Evolutionary conservation across 2,113 vertebrate species (phyloP).

Genomic region (Etheostoma cragini): DNA sequence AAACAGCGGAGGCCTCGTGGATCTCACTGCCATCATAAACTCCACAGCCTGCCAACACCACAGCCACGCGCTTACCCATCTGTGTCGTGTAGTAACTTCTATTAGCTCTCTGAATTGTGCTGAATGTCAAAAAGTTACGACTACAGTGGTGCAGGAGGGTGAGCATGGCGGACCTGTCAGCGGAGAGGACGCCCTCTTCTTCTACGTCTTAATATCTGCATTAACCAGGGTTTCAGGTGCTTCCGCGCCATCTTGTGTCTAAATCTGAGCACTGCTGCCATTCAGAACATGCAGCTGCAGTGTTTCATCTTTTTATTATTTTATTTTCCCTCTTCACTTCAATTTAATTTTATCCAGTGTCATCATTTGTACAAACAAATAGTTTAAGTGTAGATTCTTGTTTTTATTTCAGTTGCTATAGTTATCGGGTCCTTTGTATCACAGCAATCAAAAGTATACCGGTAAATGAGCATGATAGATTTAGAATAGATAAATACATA

Average conservation of each 20-base stretch:
- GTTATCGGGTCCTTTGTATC: neutral
- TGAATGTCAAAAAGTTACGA: neutral
- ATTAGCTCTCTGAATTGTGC: neutral
- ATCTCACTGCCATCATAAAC: constrained; percentile 85
- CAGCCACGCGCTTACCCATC: constrained; percentile 83
- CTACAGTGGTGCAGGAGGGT: constrained; percentile 41
- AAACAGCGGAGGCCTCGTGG: constrained; percentile 81
- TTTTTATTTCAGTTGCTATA: too few relatives aligned
- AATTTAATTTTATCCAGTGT: too few relatives aligned
- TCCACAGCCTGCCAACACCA: constrained; percentile 85
- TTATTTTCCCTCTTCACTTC: too few relatives aligned
- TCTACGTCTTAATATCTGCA: neutral
- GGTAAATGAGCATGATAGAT: neutral
- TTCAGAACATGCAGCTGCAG: too few relatives aligned
- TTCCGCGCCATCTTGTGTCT: constrained; percentile 19
- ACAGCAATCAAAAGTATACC: neutral
- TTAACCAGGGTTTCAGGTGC: neutral
- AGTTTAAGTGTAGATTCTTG: too few relatives aligned
- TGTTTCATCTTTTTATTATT: too few relatives aligned
- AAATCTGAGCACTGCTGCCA: neutral
- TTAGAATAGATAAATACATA: neutral
- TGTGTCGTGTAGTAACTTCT: constrained; percentile 10
- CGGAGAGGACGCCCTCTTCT: neutral
- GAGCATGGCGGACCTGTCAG: constrained; percentile 64
- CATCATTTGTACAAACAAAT: too few relatives aligned